Evolutionary conservation across 2,797 vertebrate genomes (phyloP), one percentile per base, ranked within the genome.

Genomic region (Hippopotamyrus pictus): DNA sequence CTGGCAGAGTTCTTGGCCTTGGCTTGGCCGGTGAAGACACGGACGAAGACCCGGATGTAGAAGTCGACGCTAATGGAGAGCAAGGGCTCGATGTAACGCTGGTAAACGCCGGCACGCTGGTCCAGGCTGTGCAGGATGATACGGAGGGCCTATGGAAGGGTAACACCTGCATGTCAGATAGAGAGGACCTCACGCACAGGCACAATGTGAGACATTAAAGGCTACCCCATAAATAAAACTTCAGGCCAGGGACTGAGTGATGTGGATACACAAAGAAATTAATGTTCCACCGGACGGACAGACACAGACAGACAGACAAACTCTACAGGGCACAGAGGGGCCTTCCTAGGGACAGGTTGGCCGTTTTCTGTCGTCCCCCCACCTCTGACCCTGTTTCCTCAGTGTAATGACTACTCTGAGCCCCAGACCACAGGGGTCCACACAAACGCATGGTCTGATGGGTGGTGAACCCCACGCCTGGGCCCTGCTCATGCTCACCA

Each of bases 51-150:
- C 0, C 98, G 94, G 14, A 99, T 96, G 88, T 99, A 99, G 91
- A 99, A 99, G 92, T 98, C 98, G 0, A 94, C 98, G 0, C 98
- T 98, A 95, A 98, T 73, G 0, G 95, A 95, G 41, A 99, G 95
- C 91, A 99, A 95, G 0, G 98, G 98, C 50, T 93, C 92, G 41
- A 99, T 95, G 51, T 97, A 98, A 25, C 98, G 96, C 94, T 98
- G 98, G 94, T 98, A 97, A 73, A 97, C 97, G 22, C 96, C 97
- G 1, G 98, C 97, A 0, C 95, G 94, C 41, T 97, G 95, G 91
- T 98, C 97, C 90, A 99, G 89, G 91, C 97, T 97, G 94, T 98
- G 98, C 83, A 99, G 94, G 91, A 99, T 93, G 51, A 98, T 97
- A 3, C 97, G 94, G 4, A 99, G 96, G 0, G 98, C 98, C 98